Evolutionary conservation across 2,113 vertebrate species (phyloP).

Genomic region (Myiopsitta monachus): DNA sequence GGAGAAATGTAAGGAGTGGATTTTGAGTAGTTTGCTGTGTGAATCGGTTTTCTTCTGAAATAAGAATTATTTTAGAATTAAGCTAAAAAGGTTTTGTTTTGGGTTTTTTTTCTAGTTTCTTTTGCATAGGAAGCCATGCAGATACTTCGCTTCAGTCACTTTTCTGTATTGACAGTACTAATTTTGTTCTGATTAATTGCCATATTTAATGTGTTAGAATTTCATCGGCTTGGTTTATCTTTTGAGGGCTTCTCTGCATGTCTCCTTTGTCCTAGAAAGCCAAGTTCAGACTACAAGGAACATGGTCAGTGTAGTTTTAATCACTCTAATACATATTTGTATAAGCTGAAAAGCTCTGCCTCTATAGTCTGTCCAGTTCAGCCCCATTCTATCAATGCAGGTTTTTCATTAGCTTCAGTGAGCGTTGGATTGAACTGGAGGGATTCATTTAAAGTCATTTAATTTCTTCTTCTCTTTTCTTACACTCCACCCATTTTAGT

Average conservation of each 20-base stretch:
- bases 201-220: not conserved
- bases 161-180: not conserved
- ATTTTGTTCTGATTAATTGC: not conserved
- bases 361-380: not conserved
- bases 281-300: not conserved
- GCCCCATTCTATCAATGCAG: not conserved
- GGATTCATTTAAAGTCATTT: not conserved
- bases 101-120: rapidly evolving
- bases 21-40: not conserved
- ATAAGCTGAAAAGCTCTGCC: not conserved
- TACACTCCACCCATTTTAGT: not conserved
- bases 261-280: slow-evolving; percentile 18
- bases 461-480: not conserved
- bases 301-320: not conserved
- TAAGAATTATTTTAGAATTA: not conserved
- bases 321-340: not conserved
- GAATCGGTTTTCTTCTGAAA: not conserved
- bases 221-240: not conserved
- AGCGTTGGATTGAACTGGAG: not conserved
- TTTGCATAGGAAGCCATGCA: not conserved
- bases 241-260: rapidly evolving
- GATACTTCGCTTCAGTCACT: not conserved
- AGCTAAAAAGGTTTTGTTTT: not conserved
- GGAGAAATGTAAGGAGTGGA: not conserved
- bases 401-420: not conserved